A percentile compares a stretch with the other conserved stretches of the same genome.
These are phyloP conservation scores for Colletes latitarsis DNA, from an alignment of 1,140 invertebrate species.

Conservation along the genomic window DNA sequence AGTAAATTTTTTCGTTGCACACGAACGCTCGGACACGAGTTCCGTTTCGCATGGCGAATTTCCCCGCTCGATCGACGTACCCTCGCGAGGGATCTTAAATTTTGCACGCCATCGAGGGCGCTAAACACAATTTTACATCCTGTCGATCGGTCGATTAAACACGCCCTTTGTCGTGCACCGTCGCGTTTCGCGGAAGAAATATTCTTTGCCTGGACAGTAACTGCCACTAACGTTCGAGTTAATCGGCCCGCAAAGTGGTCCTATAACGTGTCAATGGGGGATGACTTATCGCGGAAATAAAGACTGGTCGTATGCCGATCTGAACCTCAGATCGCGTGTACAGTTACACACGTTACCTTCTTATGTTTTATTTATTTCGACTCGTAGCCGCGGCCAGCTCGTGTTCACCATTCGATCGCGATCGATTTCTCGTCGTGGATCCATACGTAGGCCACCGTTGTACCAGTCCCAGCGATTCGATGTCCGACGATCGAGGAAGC, in stretches of 20 bases:
- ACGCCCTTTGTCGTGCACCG: not conserved
- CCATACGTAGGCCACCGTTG: not conserved
- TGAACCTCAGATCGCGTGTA: not conserved
- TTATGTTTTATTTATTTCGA: constrained; percentile 32
- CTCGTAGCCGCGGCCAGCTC: not conserved
- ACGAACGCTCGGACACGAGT: no score
- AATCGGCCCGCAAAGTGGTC: constrained; percentile 4
- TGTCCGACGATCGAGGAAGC: not conserved
- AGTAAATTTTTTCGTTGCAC: no score
- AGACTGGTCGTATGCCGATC: constrained; percentile 19
- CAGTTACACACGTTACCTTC: constrained; percentile 3
- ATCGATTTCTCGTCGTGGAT: constrained; percentile 15
- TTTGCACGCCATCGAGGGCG: not conserved
- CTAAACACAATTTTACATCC: constrained; percentile 8
- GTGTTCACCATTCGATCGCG: constrained; percentile 3
- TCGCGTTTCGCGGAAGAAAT: not conserved
- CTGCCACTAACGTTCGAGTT: constrained; percentile 20
- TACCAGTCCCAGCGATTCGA: not conserved
- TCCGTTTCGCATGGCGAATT: no score
- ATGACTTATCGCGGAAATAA: constrained; percentile 45
- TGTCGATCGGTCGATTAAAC: constrained; percentile 7
- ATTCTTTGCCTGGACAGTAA: not conserved
- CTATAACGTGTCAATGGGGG: constrained; percentile 29
- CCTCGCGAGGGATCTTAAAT: not conserved
- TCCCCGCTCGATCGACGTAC: no score